Evolutionary conservation across 23 tunicate species (phyloP), one percentile per base, ranked within the genome.

Genomic region (Styela plicata): DNA sequence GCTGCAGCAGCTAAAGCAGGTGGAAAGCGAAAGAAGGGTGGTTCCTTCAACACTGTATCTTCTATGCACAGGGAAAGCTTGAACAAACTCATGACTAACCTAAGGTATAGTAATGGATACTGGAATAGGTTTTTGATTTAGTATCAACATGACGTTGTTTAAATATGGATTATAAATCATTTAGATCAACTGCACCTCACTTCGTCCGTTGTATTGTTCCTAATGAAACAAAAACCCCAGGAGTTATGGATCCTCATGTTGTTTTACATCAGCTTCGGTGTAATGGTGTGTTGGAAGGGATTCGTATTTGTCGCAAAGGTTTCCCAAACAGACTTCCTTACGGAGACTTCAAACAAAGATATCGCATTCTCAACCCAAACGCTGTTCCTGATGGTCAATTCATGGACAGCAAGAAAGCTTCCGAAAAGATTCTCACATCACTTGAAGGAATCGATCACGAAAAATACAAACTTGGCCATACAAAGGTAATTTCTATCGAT

Each of bases 271-370:
- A 96, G 85, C 89, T 96, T 2, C 80, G 99, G 26, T 96, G 99
- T 77, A 96, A 96, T 78, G 99, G 99, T 96, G 99, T 96, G 63
- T 70, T 96, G 88, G 99, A 96, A 91, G 99, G 99, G 74, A 96
- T 96, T 74, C 99, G 99, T 87, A 96, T 96, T 63, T 96, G 99
- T 94, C 89, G 99, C 81, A 87, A 87, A 67, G 99, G 99, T 64
- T 96, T 96, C 71, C 99, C 99, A 65, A 91, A 91, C 94, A 88
- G 99, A 57, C 69, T 96, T 79, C 97, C 90, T 35, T 96, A 96
- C 70, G 91, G 91, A 0, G 99, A 96, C 68, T 85, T 96, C 84
- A 96, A 91, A 57, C 99, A 96, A 65, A 74, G 98, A 85, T 96
- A 96, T 83, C 87, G 88, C 28, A 96, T 96, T 80, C 85, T 96